Evolutionary conservation across 2,797 vertebrate species (phyloP).

Genomic region (Sebastes steindachneri): DNA sequence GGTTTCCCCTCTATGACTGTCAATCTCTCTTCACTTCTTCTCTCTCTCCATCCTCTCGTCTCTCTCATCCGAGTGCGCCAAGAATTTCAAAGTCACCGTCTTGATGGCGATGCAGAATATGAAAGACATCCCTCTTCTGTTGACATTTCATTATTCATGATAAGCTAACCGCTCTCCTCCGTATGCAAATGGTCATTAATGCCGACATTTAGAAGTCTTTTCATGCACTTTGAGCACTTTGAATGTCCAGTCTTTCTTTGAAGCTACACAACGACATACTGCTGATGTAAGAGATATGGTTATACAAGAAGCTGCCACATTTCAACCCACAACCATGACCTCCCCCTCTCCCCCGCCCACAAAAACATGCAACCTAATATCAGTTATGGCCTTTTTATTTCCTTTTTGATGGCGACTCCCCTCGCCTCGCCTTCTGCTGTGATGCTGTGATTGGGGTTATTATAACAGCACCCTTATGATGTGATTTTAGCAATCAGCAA

Average conservation of each 20-base stretch:
- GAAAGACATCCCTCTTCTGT: constrained; percentile 45
- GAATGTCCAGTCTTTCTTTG: not conserved
- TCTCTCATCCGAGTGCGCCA: not conserved
- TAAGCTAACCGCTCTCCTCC: constrained; percentile 32
- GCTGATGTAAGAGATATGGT: not conserved
- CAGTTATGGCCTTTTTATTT: constrained; percentile 36
- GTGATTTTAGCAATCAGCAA: constrained; percentile 71
- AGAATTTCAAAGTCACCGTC: constrained; percentile 43
- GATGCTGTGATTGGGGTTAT: constrained; percentile 63
- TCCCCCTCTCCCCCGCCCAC: not conserved
- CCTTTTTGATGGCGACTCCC: constrained; percentile 12
- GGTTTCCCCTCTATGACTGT: not conserved
- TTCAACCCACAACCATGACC: not conserved
- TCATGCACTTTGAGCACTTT: constrained; percentile 23
- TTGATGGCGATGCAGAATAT: constrained; percentile 15
- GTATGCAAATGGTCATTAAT: constrained; percentile 59
- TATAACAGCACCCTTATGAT: constrained; percentile 49
- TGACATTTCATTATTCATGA: constrained; percentile 74
- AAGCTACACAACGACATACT: not conserved
- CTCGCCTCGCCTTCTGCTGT: constrained; percentile 11
- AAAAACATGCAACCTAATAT: constrained; percentile 25
- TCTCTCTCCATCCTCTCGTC: not conserved
- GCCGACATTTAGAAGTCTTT: constrained; percentile 69
- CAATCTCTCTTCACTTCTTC: not conserved
- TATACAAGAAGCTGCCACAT: not conserved